phyloP scores from a whole-genome alignment of 1,140 invertebrate genomes.

The Macrobrachium nipponense region DNA sequence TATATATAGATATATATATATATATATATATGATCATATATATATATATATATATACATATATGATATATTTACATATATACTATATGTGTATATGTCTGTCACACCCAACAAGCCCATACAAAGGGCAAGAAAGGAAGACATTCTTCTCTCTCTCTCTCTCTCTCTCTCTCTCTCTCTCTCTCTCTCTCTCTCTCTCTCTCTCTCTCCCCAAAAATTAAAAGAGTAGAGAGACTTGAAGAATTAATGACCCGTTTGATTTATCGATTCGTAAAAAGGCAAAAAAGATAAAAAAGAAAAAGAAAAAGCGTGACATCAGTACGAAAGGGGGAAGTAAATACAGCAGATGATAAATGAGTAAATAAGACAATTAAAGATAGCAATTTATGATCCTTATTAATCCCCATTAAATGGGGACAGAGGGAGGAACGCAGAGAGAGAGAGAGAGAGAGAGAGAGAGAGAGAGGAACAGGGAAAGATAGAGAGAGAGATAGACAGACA shows the following conservation, averaged over 20 bases:
- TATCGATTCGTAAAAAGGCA: background rate
- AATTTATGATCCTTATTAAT: background rate
- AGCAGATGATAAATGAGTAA: background rate
- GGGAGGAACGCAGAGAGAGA: conserved; percentile 5
- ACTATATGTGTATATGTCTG: conserved; percentile 1
- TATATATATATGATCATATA: background rate
- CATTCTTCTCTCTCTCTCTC: no score
- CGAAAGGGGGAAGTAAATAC: background rate
- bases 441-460: conserved; percentile 18
- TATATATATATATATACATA: conserved; percentile 13
- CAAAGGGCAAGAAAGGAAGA: background rate
- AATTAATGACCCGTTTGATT: background rate
- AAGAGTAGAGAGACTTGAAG: no score
- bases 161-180: no score
- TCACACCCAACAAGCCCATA: background rate
- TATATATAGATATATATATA: conserved; percentile 7
- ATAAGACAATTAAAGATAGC: background rate
- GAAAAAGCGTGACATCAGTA: background rate
- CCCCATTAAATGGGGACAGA: background rate
- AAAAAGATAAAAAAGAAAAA: no score
- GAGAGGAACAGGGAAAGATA: conserved; percentile 6
- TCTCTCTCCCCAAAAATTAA: no score
- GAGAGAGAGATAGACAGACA: background rate
- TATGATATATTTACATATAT: background rate
- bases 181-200: no score